These are phyloP conservation scores for Ficedula albicollis DNA, from an alignment of 2,797 vertebrate species.

Conservation along the genomic window DNA sequence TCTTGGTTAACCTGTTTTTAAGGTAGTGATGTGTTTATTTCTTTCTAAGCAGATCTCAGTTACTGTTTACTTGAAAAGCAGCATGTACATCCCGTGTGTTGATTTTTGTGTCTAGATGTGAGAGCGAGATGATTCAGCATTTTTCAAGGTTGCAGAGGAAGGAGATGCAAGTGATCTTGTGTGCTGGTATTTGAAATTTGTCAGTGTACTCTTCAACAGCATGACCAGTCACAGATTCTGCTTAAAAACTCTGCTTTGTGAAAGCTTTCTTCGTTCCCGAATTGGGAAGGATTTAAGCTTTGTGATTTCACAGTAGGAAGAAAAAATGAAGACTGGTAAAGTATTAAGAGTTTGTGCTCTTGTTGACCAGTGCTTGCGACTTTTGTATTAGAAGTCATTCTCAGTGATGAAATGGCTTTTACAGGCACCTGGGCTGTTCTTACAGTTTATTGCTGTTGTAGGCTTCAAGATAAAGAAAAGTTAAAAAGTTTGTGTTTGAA, in stretches of 20 bases:
- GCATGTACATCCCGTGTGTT: not conserved
- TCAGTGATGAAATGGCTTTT: not conserved
- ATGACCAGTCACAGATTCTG: not conserved
- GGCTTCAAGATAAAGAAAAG: not conserved
- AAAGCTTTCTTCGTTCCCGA: fast-evolving
- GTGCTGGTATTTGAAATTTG: not conserved
- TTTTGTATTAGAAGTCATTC: not conserved
- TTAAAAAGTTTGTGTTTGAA: not conserved
- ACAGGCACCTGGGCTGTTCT: not conserved
- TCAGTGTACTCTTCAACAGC: not conserved
- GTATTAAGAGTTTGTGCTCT: not conserved
- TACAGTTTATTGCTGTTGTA: not conserved
- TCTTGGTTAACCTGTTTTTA: not conserved
- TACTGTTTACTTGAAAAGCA: not conserved
- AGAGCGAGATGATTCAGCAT: not conserved
- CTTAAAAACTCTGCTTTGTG: not conserved
- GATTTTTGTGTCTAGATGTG: not conserved
- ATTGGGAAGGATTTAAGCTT: not conserved
- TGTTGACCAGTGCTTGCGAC: not conserved
- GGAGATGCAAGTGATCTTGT: not conserved
- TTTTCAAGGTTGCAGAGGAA: not conserved
- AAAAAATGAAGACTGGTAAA: not conserved
- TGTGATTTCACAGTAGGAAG: not conserved
- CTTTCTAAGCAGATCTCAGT: not conserved
- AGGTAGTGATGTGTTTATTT: not conserved